Evolutionary conservation across 2,113 vertebrate genomes (phyloP).

Genomic region (Tetrao urogallus): DNA sequence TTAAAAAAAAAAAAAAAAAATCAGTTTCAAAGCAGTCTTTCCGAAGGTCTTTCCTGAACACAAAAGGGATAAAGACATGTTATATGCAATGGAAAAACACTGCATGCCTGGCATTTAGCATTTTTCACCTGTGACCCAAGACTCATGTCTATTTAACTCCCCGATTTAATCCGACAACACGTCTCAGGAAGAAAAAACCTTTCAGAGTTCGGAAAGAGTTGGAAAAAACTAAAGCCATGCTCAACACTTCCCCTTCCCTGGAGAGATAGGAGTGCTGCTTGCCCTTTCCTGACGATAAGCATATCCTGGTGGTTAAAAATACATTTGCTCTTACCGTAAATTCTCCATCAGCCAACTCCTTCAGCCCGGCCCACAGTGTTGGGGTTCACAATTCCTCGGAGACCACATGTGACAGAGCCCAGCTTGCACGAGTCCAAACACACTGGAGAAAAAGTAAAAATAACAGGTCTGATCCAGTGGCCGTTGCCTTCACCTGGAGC

Average conservation of each 20-base stretch:
- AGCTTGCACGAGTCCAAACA: rapidly evolving
- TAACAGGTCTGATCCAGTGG: neutral
- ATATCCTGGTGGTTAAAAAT: constrained; percentile 75
- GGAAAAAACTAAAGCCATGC: constrained; percentile 52
- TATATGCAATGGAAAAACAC: constrained; percentile 53
- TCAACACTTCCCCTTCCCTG: constrained; percentile 65
- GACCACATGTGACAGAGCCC: neutral
- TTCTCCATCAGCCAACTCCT: constrained; percentile 31
- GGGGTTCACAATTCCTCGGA: neutral
- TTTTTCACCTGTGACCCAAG: constrained; percentile 52
- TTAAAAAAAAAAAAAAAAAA: neutral
- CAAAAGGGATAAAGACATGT: neutral
- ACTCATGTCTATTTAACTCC: constrained; percentile 11
- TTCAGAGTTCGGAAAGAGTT: constrained; percentile 34
- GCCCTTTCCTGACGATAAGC: constrained; percentile 74
- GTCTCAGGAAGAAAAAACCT: constrained; percentile 5
- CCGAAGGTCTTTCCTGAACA: constrained; percentile 41
- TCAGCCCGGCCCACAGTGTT: neutral
- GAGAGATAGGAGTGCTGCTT: constrained; percentile 61
- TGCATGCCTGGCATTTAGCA: neutral
- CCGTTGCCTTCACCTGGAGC: neutral
- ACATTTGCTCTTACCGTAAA: constrained; percentile 64
- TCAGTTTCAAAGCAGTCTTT: neutral
- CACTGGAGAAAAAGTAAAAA: neutral
- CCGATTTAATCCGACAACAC: neutral